Base-by-base conservation (phyloP, 2,888 invertebrate genomes). In the Eilema caniola region DNA sequence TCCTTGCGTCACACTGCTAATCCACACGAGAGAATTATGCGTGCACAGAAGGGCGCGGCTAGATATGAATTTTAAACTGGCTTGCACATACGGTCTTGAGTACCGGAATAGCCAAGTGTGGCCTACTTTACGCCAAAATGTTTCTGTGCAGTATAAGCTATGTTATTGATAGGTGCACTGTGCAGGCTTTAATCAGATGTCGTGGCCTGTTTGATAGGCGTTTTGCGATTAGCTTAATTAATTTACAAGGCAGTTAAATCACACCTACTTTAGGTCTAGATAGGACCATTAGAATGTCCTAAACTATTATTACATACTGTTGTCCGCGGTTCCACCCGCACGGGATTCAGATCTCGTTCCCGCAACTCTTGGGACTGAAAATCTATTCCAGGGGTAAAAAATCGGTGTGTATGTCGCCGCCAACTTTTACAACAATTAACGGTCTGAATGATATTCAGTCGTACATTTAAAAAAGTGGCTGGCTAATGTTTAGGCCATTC, bases 31-130 rank as follows among this genome's bases (percentile, higher is more conserved):
- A 79, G 79, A 78, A 71, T 81, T 74, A 75, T 72, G 76, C 76
- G 72, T 71, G 71, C 71, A 83, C 77, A 71, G 70, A 76, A 83
- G 91, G 93, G 93, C 91, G 93, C 91, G 93, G 92, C 88, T 70
- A 86, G 83, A 89, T 92, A 92, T 92, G 90, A 93, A 92, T 93
- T 93, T 90, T 86, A 91, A 91, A 88, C 81, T 83, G 82, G 84
- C 84, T 83, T 83, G 85, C 83, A 84, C 85, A 85, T 83, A 82
- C 69, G 60, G 69, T 66, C 71, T 63, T 70, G 72, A 66, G 78
- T 83, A 85, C 83, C 82, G 84, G 83, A 85, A 84, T 86, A 84
- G 57, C 79, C 84, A 84, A 86, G 83, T 89, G 89, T 90, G 92
- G 88, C 93, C 93, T 80, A 93, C 88, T 87, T 92, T 85, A 82